Conservation (phyloP, 2,797 vertebrate genomes). For the Anas bahamensis region DNA sequence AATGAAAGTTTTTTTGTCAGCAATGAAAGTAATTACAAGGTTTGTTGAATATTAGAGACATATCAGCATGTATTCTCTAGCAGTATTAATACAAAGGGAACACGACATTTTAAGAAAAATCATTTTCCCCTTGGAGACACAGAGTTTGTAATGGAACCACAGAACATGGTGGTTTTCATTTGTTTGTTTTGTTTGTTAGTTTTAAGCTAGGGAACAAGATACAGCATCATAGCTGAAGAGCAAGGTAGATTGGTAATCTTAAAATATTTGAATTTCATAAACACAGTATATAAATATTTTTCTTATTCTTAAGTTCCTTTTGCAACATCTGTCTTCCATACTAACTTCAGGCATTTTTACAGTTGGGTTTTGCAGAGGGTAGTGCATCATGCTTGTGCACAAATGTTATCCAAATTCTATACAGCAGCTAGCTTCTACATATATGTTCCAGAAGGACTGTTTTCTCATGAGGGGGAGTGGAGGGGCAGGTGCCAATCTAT, state of each 20-base stretch:
- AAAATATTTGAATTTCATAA: neutral
- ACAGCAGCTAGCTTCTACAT: neutral
- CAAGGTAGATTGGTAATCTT: neutral
- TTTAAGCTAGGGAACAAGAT: neutral
- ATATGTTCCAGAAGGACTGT: neutral
- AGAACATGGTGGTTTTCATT: neutral
- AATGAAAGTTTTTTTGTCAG: neutral
- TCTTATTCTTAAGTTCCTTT: neutral
- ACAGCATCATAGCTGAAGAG: neutral
- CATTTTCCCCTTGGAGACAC: neutral
- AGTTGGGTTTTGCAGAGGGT: neutral
- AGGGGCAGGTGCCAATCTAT: too few relatives aligned
- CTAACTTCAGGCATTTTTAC: neutral
- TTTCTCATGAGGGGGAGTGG: too few relatives aligned
- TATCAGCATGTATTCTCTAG: neutral
- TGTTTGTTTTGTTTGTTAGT: neutral
- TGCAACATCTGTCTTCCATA: neutral
- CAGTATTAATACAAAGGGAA: neutral
- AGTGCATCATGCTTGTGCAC: neutral
- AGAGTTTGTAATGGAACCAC: neutral
- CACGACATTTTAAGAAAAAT: neutral
- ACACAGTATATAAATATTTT: neutral
- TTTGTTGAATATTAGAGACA: neutral
- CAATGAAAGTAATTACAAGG: neutral
- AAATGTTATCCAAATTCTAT: neutral